Evolutionary conservation across 2,888 invertebrate genomes (phyloP).

Genomic region (Epicampocera succincta): DNA sequence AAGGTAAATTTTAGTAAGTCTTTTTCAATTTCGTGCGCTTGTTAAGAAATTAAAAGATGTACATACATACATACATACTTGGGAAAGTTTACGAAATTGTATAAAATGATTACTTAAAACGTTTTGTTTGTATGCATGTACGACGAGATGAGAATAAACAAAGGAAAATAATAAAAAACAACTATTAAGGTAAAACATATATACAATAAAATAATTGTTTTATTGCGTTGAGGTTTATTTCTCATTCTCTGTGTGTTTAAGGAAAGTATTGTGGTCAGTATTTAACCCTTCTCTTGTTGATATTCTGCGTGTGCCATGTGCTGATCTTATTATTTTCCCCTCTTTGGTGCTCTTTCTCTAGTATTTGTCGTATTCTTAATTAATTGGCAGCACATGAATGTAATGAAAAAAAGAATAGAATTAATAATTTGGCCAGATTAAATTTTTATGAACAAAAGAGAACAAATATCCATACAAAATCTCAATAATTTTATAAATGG

Average conservation of each 20-base stretch:
- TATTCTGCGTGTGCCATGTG: slow-evolving; percentile 43
- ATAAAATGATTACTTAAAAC: slow-evolving; percentile 21
- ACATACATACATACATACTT: too few relatives aligned
- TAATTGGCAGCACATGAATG: not conserved
- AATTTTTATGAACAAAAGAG: too few relatives aligned
- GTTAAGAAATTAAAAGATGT: slow-evolving; percentile 27
- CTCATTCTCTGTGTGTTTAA: slow-evolving; percentile 19
- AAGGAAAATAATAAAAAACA: not conserved
- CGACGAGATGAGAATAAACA: slow-evolving; percentile 23
- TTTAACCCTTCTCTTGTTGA: slow-evolving; percentile 14
- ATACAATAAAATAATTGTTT: slow-evolving; percentile 15
- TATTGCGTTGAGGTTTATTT: slow-evolving; percentile 21
- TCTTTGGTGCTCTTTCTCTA: not conserved
- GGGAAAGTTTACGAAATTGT: slow-evolving; percentile 10
- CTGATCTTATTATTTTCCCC: slow-evolving; percentile 15
- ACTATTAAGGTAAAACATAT: slow-evolving; percentile 4
- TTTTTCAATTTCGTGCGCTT: not conserved
- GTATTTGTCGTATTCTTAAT: slow-evolving; percentile 12
- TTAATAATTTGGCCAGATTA: too few relatives aligned
- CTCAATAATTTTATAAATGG: too few relatives aligned
- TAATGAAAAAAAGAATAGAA: too few relatives aligned
- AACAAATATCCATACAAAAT: too few relatives aligned
- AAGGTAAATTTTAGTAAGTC: slow-evolving; percentile 11
- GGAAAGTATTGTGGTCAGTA: slow-evolving; percentile 14
- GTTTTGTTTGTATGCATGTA: slow-evolving; percentile 4